phyloP scores from a whole-genome alignment of 2,113 vertebrate genomes.

The Pluvialis apricaria region DNA sequence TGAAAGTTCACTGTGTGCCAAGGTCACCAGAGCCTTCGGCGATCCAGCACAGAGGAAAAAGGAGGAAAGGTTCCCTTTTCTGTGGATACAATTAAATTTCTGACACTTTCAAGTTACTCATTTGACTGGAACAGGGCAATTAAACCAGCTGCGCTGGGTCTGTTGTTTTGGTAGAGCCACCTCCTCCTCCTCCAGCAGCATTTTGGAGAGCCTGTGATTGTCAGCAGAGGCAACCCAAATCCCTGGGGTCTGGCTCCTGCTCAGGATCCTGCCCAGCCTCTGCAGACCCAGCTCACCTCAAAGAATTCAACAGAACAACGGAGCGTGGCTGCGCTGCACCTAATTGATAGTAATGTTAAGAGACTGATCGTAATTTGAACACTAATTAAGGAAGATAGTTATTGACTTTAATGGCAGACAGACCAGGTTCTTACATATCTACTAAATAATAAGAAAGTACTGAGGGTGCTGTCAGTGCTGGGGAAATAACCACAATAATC shows the following conservation, averaged over 20 bases:
- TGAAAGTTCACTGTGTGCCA: not conserved
- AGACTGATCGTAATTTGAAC: not conserved
- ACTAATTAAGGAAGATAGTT: constrained; percentile 28
- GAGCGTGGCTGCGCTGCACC: not conserved
- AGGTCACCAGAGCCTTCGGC: not conserved
- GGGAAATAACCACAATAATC: not conserved
- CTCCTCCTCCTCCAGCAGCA: not conserved
- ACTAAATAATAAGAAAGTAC: constrained; percentile 5
- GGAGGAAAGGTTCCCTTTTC: not conserved
- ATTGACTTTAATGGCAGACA: constrained; percentile 30
- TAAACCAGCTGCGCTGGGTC: not conserved
- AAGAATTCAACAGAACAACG: not conserved
- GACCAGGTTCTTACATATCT: not conserved
- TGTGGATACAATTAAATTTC: not conserved
- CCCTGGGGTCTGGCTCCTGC: not conserved
- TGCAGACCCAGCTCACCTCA: fast-evolving
- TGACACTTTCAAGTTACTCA: not conserved
- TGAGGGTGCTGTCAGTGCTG: not conserved
- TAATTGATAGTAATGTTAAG: constrained; percentile 13
- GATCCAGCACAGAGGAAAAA: not conserved
- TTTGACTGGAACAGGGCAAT: not conserved
- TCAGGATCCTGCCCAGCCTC: not conserved
- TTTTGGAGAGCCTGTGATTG: not conserved
- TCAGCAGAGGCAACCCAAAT: not conserved
- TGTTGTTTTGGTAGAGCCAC: fast-evolving